Evolutionary conservation across 92 coral and sea anemone species (phyloP).

Genomic region (Parazoanthus darwini): DNA sequence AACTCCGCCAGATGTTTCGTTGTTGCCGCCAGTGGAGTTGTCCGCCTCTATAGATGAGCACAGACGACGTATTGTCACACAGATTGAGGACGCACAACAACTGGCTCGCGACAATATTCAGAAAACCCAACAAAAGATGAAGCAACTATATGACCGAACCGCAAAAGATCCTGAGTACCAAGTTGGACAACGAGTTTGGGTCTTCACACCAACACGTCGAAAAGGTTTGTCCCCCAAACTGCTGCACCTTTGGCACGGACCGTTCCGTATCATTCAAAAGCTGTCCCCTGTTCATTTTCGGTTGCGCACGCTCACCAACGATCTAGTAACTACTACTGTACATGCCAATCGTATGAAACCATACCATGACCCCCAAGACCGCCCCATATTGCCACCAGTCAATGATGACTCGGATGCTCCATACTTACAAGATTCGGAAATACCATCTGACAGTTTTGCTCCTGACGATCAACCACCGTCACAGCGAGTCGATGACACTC

Average conservation of each 20-base stretch:
- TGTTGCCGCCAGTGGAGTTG: constrained; percentile 33
- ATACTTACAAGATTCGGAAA: constrained; percentile 14
- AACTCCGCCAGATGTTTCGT: constrained; percentile 24
- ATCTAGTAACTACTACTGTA: constrained; percentile 31
- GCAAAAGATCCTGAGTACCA: constrained; percentile 38
- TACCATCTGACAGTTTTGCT: constrained; percentile 32
- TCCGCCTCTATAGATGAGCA: constrained; percentile 40
- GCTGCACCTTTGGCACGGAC: constrained; percentile 56
- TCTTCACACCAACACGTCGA: constrained; percentile 38
- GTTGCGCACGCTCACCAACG: constrained; percentile 42
- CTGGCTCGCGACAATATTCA: constrained; percentile 41
- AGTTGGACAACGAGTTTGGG: constrained; percentile 61
- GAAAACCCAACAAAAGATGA: constrained; percentile 56
- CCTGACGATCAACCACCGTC: neutral
- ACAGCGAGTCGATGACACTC: neutral
- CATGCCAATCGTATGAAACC: constrained; percentile 59
- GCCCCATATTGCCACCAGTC: constrained; percentile 13
- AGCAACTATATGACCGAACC: constrained; percentile 46
- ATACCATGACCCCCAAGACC: constrained; percentile 28
- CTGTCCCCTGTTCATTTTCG: constrained; percentile 48
- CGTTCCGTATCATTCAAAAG: constrained; percentile 42
- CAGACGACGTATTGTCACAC: constrained; percentile 38
- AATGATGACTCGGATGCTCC: constrained; percentile 14
- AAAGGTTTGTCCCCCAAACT: constrained; percentile 48
- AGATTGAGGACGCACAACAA: constrained; percentile 43